Evolutionary conservation across 2,888 invertebrate species (phyloP).

Genomic region (Colletes collaris): DNA sequence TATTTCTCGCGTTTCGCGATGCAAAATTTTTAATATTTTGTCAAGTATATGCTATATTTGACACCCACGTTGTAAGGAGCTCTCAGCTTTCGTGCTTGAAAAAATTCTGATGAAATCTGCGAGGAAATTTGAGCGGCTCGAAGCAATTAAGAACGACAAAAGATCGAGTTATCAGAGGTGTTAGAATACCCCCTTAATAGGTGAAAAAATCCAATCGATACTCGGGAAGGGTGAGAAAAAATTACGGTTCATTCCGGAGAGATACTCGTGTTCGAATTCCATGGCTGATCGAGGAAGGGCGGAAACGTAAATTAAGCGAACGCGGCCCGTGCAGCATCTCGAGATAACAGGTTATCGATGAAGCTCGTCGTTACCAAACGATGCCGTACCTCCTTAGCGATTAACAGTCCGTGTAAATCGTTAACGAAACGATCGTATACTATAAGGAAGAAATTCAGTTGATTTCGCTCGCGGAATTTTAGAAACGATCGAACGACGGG

Average conservation of each 20-base stretch:
- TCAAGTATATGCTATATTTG: too few relatives aligned
- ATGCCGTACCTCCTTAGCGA: conserved; percentile 22
- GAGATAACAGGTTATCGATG: conserved; percentile 54
- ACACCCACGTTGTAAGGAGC: too few relatives aligned
- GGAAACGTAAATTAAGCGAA: conserved; percentile 38
- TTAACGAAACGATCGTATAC: conserved; percentile 41
- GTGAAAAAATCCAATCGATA: conserved; percentile 10
- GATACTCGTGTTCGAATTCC: not conserved
- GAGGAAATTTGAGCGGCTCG: too few relatives aligned
- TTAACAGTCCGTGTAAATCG: conserved; percentile 36
- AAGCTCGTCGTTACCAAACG: conserved; percentile 43
- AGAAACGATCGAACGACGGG: conserved; percentile 13
- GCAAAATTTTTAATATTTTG: too few relatives aligned
- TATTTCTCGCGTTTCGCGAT: too few relatives aligned
- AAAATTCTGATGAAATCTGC: too few relatives aligned
- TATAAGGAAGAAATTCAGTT: conserved; percentile 12
- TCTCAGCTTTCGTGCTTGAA: too few relatives aligned
- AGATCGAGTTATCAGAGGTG: too few relatives aligned
- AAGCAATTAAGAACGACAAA: too few relatives aligned
- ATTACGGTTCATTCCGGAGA: not conserved
- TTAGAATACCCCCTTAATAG: not conserved
- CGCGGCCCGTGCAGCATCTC: conserved; percentile 27
- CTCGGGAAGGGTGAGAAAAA: not conserved
- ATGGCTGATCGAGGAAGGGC: conserved; percentile 38
- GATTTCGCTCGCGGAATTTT: not conserved